Percentiles rank a stretch among this genome's conserved stretches.
These are phyloP conservation scores for Nanger granti DNA, from an alignment of 2,113 vertebrate species.

Conservation along the genomic window DNA sequence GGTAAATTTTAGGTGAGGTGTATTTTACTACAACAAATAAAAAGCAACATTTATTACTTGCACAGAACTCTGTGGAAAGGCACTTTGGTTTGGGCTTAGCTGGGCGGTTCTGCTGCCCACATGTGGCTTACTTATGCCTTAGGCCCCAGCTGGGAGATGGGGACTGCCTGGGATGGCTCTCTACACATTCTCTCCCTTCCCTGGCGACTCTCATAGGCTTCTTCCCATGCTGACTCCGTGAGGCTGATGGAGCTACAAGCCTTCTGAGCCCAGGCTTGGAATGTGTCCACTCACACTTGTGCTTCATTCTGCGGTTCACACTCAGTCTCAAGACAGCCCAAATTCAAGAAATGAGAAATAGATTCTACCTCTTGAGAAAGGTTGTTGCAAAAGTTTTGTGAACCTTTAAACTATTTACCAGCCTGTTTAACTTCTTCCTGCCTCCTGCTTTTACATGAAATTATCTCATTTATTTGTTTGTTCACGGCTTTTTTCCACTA, in stretches of 20 bases:
- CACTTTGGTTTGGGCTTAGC: neutral
- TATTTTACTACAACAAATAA: neutral
- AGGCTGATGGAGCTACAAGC: neutral
- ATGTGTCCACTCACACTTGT: neutral
- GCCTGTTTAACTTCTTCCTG: neutral
- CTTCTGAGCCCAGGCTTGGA: neutral
- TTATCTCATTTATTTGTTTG: neutral
- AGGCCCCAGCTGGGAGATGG: neutral
- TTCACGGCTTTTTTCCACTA: neutral
- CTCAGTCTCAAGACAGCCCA: neutral
- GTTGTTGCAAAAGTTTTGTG: neutral
- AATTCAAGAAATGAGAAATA: neutral
- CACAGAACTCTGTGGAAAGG: neutral
- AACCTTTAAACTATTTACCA: neutral
- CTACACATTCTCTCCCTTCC: neutral
- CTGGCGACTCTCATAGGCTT: neutral
- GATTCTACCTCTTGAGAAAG: neutral
- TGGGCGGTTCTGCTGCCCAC: neutral
- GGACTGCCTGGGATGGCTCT: neutral
- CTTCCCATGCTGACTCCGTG: accelerated
- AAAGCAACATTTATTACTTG: neutral
- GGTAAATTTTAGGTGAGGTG: too few relatives aligned
- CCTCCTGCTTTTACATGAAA: neutral
- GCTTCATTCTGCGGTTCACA: neutral
- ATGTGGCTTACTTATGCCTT: neutral